Conservation (phyloP, 2,888 invertebrate genomes). For the Thelaira solivaga region DNA sequence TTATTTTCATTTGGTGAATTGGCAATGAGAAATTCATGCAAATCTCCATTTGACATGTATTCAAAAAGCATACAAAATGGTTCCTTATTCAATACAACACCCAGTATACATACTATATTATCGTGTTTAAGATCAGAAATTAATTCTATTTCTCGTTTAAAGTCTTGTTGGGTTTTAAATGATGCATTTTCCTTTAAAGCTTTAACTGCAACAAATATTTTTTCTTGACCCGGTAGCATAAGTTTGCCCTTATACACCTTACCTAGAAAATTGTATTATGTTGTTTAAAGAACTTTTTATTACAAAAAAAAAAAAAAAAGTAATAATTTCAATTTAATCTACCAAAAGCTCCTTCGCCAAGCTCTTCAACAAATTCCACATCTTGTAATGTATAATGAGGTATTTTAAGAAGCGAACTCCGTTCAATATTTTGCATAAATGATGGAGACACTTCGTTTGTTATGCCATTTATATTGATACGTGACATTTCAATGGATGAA, state of each 20-base stretch:
- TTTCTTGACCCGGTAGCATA: slow-evolving; percentile 81
- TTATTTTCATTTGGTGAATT: slow-evolving; percentile 92
- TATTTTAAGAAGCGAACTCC: slow-evolving; percentile 79
- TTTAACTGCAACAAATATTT: slow-evolving; percentile 93
- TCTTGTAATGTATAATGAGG: slow-evolving; percentile 92
- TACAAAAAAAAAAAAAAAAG: too few species aligned
- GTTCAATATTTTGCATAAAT: slow-evolving; percentile 76
- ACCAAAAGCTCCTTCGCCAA: slow-evolving; percentile 98
- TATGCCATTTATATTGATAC: slow-evolving; percentile 79
- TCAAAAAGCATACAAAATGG: slow-evolving; percentile 98
- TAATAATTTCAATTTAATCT: slow-evolving; percentile 27
- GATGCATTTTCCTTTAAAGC: slow-evolving; percentile 95
- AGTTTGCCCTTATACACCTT: slow-evolving; percentile 97
- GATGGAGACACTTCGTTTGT: slow-evolving; percentile 71
- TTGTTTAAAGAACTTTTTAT: neutral
- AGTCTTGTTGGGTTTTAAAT: slow-evolving; percentile 93
- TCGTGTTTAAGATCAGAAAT: slow-evolving; percentile 96
- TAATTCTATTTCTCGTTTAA: slow-evolving; percentile 94
- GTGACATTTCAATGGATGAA: slow-evolving; percentile 90
- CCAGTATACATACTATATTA: slow-evolving; percentile 96
- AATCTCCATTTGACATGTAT: slow-evolving; percentile 97
- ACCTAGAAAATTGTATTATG: too few species aligned
- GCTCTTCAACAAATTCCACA: slow-evolving; percentile 91
- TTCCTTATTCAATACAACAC: slow-evolving; percentile 91
- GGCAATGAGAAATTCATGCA: slow-evolving; percentile 95